Base-by-base conservation (phyloP, 92 coral and sea anemone genomes). In the Epizoanthus rinbou region DNA sequence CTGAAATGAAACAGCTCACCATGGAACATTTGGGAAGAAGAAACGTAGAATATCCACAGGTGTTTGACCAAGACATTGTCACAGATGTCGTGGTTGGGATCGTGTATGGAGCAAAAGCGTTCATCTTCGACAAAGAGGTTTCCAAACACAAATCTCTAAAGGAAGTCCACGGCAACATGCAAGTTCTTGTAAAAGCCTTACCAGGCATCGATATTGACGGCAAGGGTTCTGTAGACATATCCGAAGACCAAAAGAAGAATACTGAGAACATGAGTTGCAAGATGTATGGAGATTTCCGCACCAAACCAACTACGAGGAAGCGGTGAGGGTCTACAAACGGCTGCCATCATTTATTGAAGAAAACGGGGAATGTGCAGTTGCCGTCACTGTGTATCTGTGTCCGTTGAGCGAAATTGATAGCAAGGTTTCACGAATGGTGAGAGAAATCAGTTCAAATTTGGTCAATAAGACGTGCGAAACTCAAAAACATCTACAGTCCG, bases 81-180 rank as follows among this genome's bases (percentile, higher is more conserved):
- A 86, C 89, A 13, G 85, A 86, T 86, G 86, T 86, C n/a, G 89
- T 86, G 71, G 86, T 80, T 80, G 89, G 89, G 62, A 86, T 86
- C 39, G 59, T 67, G 50, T 81, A 81, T 68, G 85, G 85, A 47
- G 69, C 85, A 67, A 76, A 76, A 7, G 83, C 88, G 52, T 31
- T 85, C 58, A 65, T 85, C 57, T 86, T 86, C 64, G 89, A 86
- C 86, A 74, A 81, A 64, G 86, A 86, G 58, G 79, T 86, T 47
- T 71, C 86, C 17, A 74, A 62, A 59, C 39, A 59, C 58, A 75
- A 80, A 50, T 60, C 82, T 13, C 4, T 57, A 19, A 73, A 81
- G 57, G 83, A 82, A 81, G 87, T 56, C 13, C 86, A 82, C 54
- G 86, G 86, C 24, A 80, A 31, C 59, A 86, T 80, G 81, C 60